Percentiles rank a stretch among this genome's conserved stretches.
Evolutionary conservation across 2,797 vertebrate species (phyloP).

Genomic region (Pangasius sanitwongsei): DNA sequence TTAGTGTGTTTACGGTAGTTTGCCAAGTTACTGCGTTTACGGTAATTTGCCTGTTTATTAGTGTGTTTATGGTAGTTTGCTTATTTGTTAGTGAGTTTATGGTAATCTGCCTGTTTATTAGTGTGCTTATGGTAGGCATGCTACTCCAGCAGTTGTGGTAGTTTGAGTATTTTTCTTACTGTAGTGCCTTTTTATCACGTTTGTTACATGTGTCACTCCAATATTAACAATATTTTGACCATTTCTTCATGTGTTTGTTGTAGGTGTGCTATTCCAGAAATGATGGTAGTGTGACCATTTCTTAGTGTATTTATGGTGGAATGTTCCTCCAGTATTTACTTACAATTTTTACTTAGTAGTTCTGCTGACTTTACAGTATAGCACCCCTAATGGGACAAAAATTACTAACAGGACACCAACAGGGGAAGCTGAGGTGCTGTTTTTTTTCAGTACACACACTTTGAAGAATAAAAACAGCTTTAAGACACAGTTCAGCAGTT

Average conservation of each 20-base stretch:
- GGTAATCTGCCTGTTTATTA: no score
- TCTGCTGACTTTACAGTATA: neutral
- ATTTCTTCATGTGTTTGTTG: neutral
- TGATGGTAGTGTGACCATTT: neutral
- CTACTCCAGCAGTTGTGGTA: neutral
- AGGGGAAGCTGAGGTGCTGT: neutral
- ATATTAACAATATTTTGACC: neutral
- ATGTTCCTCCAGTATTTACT: neutral
- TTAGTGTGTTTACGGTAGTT: no score
- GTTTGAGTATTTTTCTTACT: neutral
- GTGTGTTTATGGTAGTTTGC: no score
- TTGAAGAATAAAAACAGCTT: slow-evolving; percentile 63
- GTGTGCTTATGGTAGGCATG: neutral
- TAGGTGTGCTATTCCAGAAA: neutral
- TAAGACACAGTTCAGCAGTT: slow-evolving; percentile 27
- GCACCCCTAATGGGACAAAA: neutral
- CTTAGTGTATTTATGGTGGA: neutral
- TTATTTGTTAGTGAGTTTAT: no score
- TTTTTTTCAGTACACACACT: neutral
- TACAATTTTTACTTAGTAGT: neutral
- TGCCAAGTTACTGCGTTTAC: no score
- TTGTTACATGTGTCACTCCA: neutral
- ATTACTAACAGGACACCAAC: neutral
- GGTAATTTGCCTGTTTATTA: no score
- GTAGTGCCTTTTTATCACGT: neutral